Conservation (phyloP, 2,113 vertebrate genomes). For the Catharus fuscescens region DNA sequence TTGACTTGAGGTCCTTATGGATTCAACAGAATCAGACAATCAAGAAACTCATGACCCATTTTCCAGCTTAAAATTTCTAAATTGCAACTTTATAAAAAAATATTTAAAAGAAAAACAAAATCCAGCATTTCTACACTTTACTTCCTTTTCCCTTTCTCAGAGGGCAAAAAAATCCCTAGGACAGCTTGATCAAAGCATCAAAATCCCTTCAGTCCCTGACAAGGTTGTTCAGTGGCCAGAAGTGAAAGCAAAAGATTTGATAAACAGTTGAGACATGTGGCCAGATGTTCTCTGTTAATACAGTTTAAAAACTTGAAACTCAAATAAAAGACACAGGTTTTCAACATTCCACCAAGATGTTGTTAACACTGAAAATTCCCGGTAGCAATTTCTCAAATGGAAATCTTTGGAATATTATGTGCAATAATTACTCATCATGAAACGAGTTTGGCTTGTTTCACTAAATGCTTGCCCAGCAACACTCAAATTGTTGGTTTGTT, state of each 20-base stretch:
- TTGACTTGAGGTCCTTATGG: neutral
- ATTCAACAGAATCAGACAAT: neutral
- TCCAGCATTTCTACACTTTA: neutral
- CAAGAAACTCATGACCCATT: neutral
- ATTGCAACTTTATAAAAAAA: neutral
- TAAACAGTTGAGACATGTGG: neutral
- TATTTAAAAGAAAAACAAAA: neutral
- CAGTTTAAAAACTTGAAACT: neutral
- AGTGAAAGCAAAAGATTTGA: neutral
- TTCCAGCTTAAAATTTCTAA: neutral
- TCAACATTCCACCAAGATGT: constrained; percentile 15
- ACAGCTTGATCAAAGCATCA: neutral
- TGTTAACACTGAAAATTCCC: constrained; percentile 31
- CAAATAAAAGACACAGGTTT: neutral
- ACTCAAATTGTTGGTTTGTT: constrained; percentile 57
- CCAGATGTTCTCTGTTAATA: neutral
- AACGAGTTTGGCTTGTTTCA: constrained; percentile 67
- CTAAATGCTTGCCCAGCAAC: constrained; percentile 62
- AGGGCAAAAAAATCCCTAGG: neutral
- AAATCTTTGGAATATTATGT: constrained; percentile 57
- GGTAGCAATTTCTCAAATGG: constrained; percentile 48
- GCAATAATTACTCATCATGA: constrained; percentile 52
- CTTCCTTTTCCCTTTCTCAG: neutral
- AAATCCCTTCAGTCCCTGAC: neutral
- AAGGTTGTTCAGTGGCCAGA: neutral